These are phyloP conservation scores for Podilymbus podiceps DNA, from an alignment of 2,113 vertebrate species.

Conservation along the genomic window DNA sequence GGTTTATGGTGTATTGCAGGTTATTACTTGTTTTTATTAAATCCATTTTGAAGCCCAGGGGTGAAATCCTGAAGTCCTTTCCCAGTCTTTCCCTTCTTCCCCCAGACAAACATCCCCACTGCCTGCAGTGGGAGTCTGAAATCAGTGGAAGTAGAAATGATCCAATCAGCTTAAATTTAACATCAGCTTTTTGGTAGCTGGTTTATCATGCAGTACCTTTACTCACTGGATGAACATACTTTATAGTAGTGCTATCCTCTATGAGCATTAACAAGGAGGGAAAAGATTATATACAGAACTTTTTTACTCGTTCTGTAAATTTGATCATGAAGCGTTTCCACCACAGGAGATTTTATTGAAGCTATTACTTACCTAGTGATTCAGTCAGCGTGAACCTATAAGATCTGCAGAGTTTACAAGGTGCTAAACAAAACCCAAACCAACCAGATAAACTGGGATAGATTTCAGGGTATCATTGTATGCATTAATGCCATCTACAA, in stretches of 20 bases:
- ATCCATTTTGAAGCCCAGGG: slow-evolving; percentile 65
- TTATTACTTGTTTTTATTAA: slow-evolving; percentile 75
- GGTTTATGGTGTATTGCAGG: slow-evolving; percentile 38
- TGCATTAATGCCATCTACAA: background rate
- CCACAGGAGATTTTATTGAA: slow-evolving; percentile 36
- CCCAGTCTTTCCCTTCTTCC: background rate
- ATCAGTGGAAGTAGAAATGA: background rate
- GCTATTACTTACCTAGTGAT: slow-evolving; percentile 28
- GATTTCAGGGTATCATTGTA: background rate
- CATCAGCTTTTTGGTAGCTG: background rate
- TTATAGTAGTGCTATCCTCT: background rate
- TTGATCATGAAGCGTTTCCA: slow-evolving; percentile 15
- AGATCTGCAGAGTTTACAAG: slow-evolving; percentile 46
- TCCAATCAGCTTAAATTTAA: slow-evolving; percentile 1
- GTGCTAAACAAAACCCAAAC: slow-evolving; percentile 25
- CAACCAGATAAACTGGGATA: background rate
- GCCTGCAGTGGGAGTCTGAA: background rate
- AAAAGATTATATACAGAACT: background rate
- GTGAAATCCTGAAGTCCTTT: slow-evolving; percentile 36
- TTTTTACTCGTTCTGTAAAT: slow-evolving; percentile 53
- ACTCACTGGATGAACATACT: background rate
- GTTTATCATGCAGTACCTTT: background rate
- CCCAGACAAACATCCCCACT: background rate
- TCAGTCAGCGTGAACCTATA: background rate
- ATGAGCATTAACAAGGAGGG: slow-evolving; percentile 34